Evolutionary conservation across 2,797 vertebrate genomes (phyloP).

Genomic region (Protosalanx chinensis): DNA sequence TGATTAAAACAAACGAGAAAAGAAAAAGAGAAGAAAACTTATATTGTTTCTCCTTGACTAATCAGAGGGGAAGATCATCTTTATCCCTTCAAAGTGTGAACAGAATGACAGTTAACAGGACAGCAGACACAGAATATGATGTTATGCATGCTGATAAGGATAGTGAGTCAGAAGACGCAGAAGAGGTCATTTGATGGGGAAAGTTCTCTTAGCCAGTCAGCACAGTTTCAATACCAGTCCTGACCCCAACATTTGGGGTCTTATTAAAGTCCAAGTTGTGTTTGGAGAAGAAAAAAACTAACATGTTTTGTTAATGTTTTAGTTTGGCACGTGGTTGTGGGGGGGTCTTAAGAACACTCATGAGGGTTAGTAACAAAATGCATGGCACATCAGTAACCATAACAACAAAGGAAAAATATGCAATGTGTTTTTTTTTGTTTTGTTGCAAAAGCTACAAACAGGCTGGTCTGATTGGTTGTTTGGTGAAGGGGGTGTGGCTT

Average conservation of each 20-base stretch:
- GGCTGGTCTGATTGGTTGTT: conserved; percentile 20
- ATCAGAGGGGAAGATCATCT: conserved; percentile 58
- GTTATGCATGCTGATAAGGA: conserved; percentile 49
- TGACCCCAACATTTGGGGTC: conserved; percentile 45
- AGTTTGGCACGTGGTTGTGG: conserved; percentile 51
- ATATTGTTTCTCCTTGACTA: conserved; percentile 32
- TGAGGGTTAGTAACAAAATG: conserved; percentile 46
- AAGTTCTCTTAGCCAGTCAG: conserved; percentile 56
- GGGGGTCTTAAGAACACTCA: conserved; percentile 31
- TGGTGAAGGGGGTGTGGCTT: conserved; percentile 25
- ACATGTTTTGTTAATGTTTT: conserved; percentile 64
- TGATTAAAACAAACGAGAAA: conserved; percentile 20
- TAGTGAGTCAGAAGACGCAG: conserved; percentile 50
- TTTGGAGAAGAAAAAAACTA: conserved; percentile 48
- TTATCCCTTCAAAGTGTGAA: conserved; percentile 64
- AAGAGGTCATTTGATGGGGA: conserved; percentile 60
- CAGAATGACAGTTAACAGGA: conserved; percentile 55
- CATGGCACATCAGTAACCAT: conserved; percentile 34
- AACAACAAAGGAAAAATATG: conserved; percentile 18
- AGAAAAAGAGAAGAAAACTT: conserved; percentile 43
- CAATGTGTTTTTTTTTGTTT: background rate
- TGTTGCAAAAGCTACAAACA: conserved; percentile 33
- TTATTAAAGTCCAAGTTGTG: conserved; percentile 53
- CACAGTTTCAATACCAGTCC: conserved; percentile 60
- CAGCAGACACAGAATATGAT: conserved; percentile 49